phyloP scores from a whole-genome alignment of 2,888 invertebrate species.

The Acrobasis suavella region DNA sequence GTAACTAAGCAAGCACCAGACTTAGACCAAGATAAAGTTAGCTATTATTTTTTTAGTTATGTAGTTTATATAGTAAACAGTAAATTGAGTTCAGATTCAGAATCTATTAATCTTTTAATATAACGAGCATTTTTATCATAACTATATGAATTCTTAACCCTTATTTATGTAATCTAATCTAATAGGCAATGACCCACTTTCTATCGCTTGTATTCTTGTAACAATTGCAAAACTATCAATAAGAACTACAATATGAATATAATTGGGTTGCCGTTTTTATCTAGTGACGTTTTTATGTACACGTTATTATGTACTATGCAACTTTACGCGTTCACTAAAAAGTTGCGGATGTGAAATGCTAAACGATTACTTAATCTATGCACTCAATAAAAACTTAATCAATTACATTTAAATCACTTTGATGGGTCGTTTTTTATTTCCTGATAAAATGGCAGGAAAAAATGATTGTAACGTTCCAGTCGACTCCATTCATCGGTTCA shows the following conservation, averaged over 20 bases:
- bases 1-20: too few relatives aligned
- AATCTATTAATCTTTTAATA: too few relatives aligned
- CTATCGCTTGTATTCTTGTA: slow-evolving; percentile 48
- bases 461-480: slow-evolving; percentile 51
- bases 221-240: slow-evolving; percentile 40
- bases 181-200: slow-evolving; percentile 67
- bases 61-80: too few relatives aligned
- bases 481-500: slow-evolving; percentile 46
- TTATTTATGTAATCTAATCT: slow-evolving; percentile 15
- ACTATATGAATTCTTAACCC: neutral
- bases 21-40: too few relatives aligned
- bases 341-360: slow-evolving; percentile 16
- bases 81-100: too few relatives aligned
- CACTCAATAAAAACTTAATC: slow-evolving; percentile 49
- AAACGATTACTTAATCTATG: slow-evolving; percentile 26
- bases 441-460: slow-evolving; percentile 46
- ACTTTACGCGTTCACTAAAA: neutral
- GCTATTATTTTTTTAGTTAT: too few relatives aligned
- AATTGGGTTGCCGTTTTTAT: neutral
- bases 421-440: slow-evolving; percentile 56
- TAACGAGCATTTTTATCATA: neutral
- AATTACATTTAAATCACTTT: slow-evolving; percentile 44
- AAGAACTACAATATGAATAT: slow-evolving; percentile 22
- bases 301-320: neutral
- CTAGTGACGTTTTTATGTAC: neutral